Base-by-base conservation (phyloP, 2,888 invertebrate genomes). In the Steinernema carpocapsae region DNA sequence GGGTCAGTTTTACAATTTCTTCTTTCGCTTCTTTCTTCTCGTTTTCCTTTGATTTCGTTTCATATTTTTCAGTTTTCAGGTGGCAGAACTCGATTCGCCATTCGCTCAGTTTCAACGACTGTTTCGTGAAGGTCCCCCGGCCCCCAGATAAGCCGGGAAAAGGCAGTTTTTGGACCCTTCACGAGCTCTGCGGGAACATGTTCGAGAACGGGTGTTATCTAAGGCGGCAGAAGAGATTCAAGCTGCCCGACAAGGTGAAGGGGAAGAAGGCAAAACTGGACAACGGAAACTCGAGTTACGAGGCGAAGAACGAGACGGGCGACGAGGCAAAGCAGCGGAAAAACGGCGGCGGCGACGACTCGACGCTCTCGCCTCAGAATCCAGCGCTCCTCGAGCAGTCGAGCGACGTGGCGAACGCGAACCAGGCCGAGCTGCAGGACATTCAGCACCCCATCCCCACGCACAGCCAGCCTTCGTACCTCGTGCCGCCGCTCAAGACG, bases 51-150 rank as follows among this genome's bases (percentile, higher is more conserved):
- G 14, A 29, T 32, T 70, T 70, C 14, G 4, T 32, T 32, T 22
- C n/a, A 29, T 29, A 12, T 42, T 14, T 19, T 32, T 10, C 4
- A 3, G 42, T 29, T 45, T 48, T 43, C 43, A 80, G 80, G 42
- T 99, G 97, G 97, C 99, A 99, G 89, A 99, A 99, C 89, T 97
- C 96, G 1, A 99, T 99, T 83, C 91, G 97, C 76, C 99, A 99
- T 88, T 96, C 95, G 82, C 90, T 99, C 72, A 95, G 94, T 78
- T 99, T 99, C 90, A 99, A 99, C 91, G 97, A 99, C 88, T 99
- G 99, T 89, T 99, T 99, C 89, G 95, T 99, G 74, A 99, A 99
- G 90, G 95, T 97, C 79, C 79, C 80, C 19, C 71, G 84, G 73
- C 95, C 95, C 1, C 95, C 95, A 0, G 97, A 97, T 89, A 95